A percentile compares a stretch with the other conserved stretches of the same genome.
phyloP scores from a whole-genome alignment of 2,888 invertebrate species.

The Hofmannophila pseudospretella region DNA sequence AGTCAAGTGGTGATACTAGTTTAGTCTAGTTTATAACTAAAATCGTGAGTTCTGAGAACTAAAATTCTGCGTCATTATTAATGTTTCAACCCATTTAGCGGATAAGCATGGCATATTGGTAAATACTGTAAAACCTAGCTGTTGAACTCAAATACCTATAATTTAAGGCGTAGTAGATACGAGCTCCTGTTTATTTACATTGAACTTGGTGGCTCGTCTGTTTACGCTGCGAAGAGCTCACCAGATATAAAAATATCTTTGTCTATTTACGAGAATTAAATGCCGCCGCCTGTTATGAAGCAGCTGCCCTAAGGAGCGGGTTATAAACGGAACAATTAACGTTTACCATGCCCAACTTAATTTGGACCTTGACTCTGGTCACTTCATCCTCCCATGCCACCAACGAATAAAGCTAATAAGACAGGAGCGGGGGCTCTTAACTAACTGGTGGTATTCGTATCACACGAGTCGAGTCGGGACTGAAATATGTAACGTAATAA shows the following conservation, averaged over 20 bases:
- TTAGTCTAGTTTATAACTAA: too few species aligned
- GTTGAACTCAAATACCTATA: neutral
- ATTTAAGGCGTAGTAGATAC: slow-evolving; percentile 24
- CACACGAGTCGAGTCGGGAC: slow-evolving; percentile 48
- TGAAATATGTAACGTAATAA: slow-evolving; percentile 72
- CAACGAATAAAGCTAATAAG: slow-evolving; percentile 17
- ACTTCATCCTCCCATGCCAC: slow-evolving; percentile 16
- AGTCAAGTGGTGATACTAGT: too few species aligned
- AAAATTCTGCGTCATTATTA: too few species aligned
- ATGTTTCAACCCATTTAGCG: too few species aligned
- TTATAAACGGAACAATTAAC: slow-evolving; percentile 73
- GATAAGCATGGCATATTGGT: too few species aligned
- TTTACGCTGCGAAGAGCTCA: slow-evolving; percentile 62
- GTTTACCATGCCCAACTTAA: slow-evolving; percentile 41
- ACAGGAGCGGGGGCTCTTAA: slow-evolving; percentile 31
- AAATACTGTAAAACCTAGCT: neutral
- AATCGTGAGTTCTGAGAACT: too few species aligned
- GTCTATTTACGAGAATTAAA: slow-evolving; percentile 75
- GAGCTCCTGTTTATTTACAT: slow-evolving; percentile 60
- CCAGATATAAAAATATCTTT: slow-evolving; percentile 75
- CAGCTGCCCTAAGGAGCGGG: slow-evolving; percentile 71
- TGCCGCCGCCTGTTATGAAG: slow-evolving; percentile 63
- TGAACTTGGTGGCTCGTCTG: slow-evolving; percentile 57
- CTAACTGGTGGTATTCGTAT: slow-evolving; percentile 41
- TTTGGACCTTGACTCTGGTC: slow-evolving; percentile 36